These are phyloP conservation scores for Macroramphosus scolopax DNA, from an alignment of 2,797 vertebrate genomes.

Conservation along the genomic window DNA sequence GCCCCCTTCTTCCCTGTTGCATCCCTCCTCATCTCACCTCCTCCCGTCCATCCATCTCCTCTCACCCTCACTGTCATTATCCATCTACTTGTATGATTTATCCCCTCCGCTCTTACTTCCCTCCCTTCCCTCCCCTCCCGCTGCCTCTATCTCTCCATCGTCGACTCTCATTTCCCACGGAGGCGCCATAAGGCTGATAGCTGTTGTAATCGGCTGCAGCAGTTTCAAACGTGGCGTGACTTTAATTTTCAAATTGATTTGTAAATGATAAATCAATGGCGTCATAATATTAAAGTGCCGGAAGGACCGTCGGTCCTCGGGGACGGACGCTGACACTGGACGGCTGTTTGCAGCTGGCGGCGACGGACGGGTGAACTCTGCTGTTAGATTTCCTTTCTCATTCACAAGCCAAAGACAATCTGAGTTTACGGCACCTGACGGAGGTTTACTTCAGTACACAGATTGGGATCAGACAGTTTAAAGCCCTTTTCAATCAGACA, in stretches of 20 bases:
- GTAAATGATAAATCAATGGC: slow-evolving; percentile 58
- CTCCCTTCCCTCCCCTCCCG: background rate
- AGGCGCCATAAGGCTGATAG: slow-evolving; percentile 31
- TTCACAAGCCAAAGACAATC: slow-evolving; percentile 9
- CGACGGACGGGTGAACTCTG: slow-evolving; percentile 24
- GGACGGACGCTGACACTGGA: slow-evolving; percentile 1
- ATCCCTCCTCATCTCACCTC: slow-evolving; percentile 5
- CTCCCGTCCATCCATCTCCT: slow-evolving; percentile 22
- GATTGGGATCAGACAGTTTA: slow-evolving; percentile 9
- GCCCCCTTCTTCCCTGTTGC: background rate
- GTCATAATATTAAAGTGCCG: slow-evolving; percentile 23
- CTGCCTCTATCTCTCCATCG: slow-evolving; percentile 11
- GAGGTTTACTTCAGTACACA: slow-evolving; percentile 2
- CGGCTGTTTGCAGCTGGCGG: slow-evolving; percentile 8
- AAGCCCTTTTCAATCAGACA: background rate
- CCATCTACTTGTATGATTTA: background rate
- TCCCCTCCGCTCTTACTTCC: too few relatives aligned
- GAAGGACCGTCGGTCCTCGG: slow-evolving; percentile 30
- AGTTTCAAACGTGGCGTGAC: slow-evolving; percentile 38
- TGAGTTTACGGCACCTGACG: slow-evolving; percentile 7
- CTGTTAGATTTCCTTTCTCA: slow-evolving; percentile 22
- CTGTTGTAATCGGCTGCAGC: slow-evolving; percentile 49
- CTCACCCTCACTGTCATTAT: background rate
- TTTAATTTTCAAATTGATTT: slow-evolving; percentile 54
- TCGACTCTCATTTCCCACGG: slow-evolving; percentile 17